Percentiles rank a stretch among this genome's conserved stretches.
Conservation (phyloP, 2,888 invertebrate species). For the Hyalella azteca region DNA sequence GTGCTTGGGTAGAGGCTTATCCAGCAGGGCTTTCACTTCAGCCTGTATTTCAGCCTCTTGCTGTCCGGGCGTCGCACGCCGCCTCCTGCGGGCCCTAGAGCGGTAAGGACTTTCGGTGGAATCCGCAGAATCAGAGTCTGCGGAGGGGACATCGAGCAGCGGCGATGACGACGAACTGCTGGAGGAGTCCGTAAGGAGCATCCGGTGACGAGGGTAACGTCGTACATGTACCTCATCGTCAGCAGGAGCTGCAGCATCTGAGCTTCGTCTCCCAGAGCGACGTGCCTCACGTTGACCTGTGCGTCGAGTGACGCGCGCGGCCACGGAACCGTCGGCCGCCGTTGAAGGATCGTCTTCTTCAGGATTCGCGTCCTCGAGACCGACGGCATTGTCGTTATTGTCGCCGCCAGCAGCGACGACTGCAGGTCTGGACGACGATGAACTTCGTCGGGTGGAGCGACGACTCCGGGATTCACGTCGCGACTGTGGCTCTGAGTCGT, state of each 20-base stretch:
- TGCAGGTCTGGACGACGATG: neutral
- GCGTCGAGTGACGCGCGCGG: neutral
- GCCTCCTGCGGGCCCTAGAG: neutral
- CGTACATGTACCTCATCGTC: neutral
- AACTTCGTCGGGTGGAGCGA: neutral
- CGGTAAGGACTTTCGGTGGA: neutral
- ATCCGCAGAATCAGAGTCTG: neutral
- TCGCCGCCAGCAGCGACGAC: neutral
- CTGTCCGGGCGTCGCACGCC: neutral
- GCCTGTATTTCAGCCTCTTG: neutral
- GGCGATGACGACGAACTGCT: constrained; percentile 7
- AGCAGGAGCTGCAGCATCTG: neutral
- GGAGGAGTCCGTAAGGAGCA: neutral
- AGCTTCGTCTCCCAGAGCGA: neutral
- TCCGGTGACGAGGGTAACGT: neutral
- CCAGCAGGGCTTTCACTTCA: neutral
- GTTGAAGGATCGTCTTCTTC: neutral
- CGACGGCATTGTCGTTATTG: neutral
- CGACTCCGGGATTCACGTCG: neutral
- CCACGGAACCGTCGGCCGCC: constrained; percentile 3
- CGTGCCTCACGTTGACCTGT: neutral
- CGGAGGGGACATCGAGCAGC: neutral
- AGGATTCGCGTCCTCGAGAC: neutral
- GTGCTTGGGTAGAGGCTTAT: constrained; percentile 36
- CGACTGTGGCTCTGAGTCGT: neutral